Evolutionary conservation across 2,797 vertebrate genomes (phyloP).

Genomic region (Tragopan temminckii): DNA sequence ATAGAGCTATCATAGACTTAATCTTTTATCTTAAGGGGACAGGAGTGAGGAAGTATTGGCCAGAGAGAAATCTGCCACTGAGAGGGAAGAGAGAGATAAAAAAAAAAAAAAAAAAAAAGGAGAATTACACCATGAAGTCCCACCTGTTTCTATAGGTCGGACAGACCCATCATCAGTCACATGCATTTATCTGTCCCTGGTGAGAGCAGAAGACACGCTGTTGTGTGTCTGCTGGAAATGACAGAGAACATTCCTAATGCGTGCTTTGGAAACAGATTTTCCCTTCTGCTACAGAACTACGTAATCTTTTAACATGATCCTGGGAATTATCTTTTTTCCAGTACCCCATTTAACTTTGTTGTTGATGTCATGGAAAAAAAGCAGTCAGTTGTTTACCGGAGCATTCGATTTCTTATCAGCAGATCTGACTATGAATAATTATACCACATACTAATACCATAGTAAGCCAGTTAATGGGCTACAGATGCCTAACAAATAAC

Average conservation of each 20-base stretch:
- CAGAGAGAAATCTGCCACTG: not conserved
- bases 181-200: not conserved
- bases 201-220: not conserved
- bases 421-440: slow-evolving; percentile 65
- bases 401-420: slow-evolving; percentile 50
- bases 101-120: not conserved
- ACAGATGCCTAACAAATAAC: slow-evolving; percentile 51
- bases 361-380: slow-evolving; percentile 49
- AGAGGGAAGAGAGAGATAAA: too few relatives aligned
- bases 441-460: slow-evolving; percentile 47
- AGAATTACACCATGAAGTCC: not conserved
- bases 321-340: not conserved
- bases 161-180: not conserved
- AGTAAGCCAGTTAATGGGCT: slow-evolving; percentile 58
- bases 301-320: not conserved
- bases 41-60: not conserved
- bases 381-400: slow-evolving; percentile 38
- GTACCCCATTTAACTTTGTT: slow-evolving; percentile 13
- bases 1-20: not conserved
- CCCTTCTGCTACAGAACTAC: not conserved
- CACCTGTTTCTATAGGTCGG: not conserved
- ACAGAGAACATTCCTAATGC: not conserved
- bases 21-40: not conserved
- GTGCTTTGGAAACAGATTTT: not conserved
- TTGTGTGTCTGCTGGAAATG: not conserved